Conservation (phyloP, 1,140 invertebrate genomes). For the Berghia stephanieae region DNA sequence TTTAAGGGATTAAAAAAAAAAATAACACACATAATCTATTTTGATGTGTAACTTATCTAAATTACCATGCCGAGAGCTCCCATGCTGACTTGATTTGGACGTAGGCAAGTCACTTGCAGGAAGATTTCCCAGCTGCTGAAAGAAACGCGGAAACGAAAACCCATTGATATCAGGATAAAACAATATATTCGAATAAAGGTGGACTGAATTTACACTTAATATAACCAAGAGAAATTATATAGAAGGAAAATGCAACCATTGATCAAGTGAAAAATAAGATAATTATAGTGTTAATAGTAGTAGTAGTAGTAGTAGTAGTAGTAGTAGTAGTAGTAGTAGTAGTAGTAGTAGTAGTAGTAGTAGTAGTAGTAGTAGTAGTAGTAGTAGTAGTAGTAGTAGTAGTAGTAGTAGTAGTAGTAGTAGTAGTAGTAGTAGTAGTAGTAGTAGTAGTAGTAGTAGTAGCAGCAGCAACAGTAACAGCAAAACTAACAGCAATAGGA, state of each 20-base stretch:
- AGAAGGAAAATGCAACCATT: too few relatives aligned
- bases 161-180: too few relatives aligned
- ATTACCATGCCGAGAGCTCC: background rate
- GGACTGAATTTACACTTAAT: too few relatives aligned
- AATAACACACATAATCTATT: too few relatives aligned
- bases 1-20: too few relatives aligned
- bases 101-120: background rate
- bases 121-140: too few relatives aligned
- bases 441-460: conserved; percentile 7
- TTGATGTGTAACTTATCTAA: too few relatives aligned
- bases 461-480: background rate
- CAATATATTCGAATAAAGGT: too few relatives aligned
- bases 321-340: conserved; percentile 3
- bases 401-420: conserved; percentile 3
- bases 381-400: background rate
- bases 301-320: conserved; percentile 8
- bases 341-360: conserved; percentile 7
- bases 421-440: conserved; percentile 8
- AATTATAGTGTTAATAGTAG: background rate
- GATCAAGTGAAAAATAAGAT: too few relatives aligned
- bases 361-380: conserved; percentile 4
- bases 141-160: too few relatives aligned
- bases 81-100: background rate
- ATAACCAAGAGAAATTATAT: too few relatives aligned
- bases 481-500: background rate